Percentiles rank a stretch among this genome's conserved stretches.
phyloP scores from a whole-genome alignment of 35 echinoderm and acorn worm species.

The Apostichopus japonicus region DNA sequence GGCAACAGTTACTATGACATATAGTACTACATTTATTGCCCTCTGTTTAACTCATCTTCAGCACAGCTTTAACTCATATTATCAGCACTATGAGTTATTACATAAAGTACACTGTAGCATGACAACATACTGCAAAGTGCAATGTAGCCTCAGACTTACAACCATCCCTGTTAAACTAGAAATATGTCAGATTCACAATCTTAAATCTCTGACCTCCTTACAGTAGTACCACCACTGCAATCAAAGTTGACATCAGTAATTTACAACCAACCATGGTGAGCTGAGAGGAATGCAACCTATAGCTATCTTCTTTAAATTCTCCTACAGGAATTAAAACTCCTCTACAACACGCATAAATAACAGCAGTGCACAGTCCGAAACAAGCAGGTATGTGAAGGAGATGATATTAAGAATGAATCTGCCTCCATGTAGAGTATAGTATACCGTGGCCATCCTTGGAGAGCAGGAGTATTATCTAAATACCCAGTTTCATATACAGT shows the following conservation, averaged over 20 bases:
- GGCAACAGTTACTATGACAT: neutral
- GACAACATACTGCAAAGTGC: neutral
- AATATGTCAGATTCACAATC: neutral
- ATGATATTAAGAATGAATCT: no score
- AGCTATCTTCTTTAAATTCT: conserved; percentile 39
- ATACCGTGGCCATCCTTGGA: no score
- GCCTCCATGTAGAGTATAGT: no score
- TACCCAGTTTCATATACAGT: no score
- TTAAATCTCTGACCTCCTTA: neutral
- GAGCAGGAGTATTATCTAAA: no score
- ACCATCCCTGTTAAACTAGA: neutral
- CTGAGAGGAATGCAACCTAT: neutral
- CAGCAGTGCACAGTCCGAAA: no score
- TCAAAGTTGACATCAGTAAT: neutral
- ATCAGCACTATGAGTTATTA: no score
- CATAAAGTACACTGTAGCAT: neutral
- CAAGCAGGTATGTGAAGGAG: no score
- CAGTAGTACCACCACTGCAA: neutral
- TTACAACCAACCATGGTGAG: neutral
- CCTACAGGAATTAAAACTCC: conserved; percentile 4
- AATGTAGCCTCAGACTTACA: neutral
- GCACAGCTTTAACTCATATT: no score
- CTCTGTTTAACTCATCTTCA: neutral
- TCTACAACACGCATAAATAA: no score
- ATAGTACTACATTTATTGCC: neutral